Evolutionary conservation across 1,140 invertebrate genomes (phyloP).

Genomic region (Plodia interpunctella): DNA sequence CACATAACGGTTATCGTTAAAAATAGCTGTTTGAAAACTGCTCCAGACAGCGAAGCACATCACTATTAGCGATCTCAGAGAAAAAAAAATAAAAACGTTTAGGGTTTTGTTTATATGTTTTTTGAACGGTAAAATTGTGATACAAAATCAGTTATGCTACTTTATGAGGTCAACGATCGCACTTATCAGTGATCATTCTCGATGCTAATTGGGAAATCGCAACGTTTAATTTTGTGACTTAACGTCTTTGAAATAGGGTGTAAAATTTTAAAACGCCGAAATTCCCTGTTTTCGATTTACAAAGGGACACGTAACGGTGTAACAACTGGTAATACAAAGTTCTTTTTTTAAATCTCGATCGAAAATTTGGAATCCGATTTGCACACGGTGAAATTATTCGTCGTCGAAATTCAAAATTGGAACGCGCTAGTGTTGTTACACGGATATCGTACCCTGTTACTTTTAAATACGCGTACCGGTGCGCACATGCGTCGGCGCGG

Average conservation of each 20-base stretch:
- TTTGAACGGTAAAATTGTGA: not conserved
- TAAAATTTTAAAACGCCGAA: conserved; percentile 20
- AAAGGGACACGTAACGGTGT: conserved; percentile 53
- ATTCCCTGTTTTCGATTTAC: conserved; percentile 34
- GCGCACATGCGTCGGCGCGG: conserved; percentile 36
- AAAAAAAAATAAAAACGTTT: not conserved
- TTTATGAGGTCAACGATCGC: conserved; percentile 33
- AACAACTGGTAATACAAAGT: conserved; percentile 46
- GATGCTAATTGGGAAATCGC: not conserved
- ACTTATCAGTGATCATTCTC: conserved; percentile 37
- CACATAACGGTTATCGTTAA: conserved; percentile 3
- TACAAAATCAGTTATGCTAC: not conserved
- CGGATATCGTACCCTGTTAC: conserved; percentile 15
- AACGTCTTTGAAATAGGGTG: conserved; percentile 18
- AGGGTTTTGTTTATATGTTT: too few relatives aligned
- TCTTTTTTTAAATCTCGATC: conserved; percentile 37
- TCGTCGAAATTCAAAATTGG: conserved; percentile 22
- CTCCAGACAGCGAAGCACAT: not conserved
- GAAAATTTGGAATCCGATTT: not conserved
- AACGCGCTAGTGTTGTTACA: conserved; percentile 14
- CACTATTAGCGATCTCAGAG: not conserved
- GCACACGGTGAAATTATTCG: not conserved
- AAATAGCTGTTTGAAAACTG: not conserved
- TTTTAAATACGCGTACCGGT: conserved; percentile 18
- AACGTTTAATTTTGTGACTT: conserved; percentile 13